phyloP scores from a whole-genome alignment of 1,140 invertebrate genomes.

The Anagrus nilaparvatae region DNA sequence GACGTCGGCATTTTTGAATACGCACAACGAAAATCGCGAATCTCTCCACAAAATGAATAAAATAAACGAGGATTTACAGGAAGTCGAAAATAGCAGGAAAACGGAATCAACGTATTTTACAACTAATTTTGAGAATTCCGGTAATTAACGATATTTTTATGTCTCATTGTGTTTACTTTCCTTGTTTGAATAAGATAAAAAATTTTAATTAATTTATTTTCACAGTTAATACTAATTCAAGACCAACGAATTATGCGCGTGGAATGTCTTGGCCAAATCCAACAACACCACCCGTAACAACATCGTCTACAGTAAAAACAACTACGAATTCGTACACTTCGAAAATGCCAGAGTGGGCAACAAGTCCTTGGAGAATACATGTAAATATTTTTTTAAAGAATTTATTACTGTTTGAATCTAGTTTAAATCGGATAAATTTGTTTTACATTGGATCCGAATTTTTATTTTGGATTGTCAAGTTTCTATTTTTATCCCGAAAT shows the following conservation, averaged over 20 bases:
- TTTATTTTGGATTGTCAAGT: too few species aligned
- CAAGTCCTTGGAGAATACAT: slow-evolving; percentile 26
- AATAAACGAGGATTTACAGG: slow-evolving; percentile 17
- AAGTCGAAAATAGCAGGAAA: slow-evolving; percentile 1
- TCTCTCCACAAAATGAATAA: slow-evolving; percentile 7
- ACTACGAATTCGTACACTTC: slow-evolving; percentile 17
- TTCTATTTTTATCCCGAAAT: too few species aligned
- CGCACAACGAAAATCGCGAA: slow-evolving; percentile 8
- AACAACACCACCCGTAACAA: slow-evolving; percentile 13
- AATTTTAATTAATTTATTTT: neutral
- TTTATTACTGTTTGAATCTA: too few species aligned
- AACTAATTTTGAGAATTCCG: slow-evolving; percentile 9
- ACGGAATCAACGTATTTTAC: slow-evolving; percentile 7
- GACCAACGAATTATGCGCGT: slow-evolving; percentile 38
- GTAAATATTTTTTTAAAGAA: too few species aligned
- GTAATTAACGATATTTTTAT: slow-evolving; percentile 1
- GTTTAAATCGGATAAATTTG: too few species aligned
- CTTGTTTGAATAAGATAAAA: neutral
- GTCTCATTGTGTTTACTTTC: neutral
- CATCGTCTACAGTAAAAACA: too few species aligned
- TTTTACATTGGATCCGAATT: too few species aligned
- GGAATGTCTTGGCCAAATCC: slow-evolving; percentile 36
- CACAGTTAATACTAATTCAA: slow-evolving; percentile 13
- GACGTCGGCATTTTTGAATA: slow-evolving; percentile 10
- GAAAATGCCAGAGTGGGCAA: slow-evolving; percentile 38